These are phyloP conservation scores for Drosophila testacea DNA, from an alignment of 2,888 invertebrate genomes.

Conservation along the genomic window DNA sequence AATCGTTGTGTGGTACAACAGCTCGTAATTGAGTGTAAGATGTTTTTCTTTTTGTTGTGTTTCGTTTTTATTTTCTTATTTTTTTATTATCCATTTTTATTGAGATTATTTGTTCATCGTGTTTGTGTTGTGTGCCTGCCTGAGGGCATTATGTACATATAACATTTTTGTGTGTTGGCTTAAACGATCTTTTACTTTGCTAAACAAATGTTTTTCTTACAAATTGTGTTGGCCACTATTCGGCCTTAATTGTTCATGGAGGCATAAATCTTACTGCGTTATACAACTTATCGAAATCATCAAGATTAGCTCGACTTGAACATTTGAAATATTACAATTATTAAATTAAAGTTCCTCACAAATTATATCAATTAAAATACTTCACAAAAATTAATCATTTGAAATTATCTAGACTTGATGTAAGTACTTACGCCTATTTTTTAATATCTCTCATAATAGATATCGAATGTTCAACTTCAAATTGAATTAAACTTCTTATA, in stretches of 20 bases:
- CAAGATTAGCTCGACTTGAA: slow-evolving; percentile 13
- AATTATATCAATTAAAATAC: slow-evolving; percentile 13
- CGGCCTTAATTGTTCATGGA: slow-evolving; percentile 44
- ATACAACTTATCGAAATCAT: slow-evolving; percentile 6
- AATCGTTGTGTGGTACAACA: slow-evolving; percentile 44
- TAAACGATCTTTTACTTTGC: slow-evolving; percentile 73
- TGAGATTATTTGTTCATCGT: slow-evolving; percentile 62
- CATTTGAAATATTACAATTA: slow-evolving; percentile 25
- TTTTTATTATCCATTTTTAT: slow-evolving; percentile 47
- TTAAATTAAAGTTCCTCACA: slow-evolving; percentile 11
- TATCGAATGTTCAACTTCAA: slow-evolving; percentile 20
- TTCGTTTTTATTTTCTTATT: slow-evolving; percentile 30
- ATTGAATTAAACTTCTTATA: slow-evolving; percentile 5
- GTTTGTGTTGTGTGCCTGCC: slow-evolving; percentile 38
- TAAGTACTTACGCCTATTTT: slow-evolving; percentile 14
- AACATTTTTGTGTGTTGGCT: slow-evolving; percentile 61
- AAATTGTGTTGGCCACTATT: slow-evolving; percentile 42
- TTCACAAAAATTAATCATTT: slow-evolving; percentile 8
- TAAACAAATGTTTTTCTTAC: slow-evolving; percentile 57
- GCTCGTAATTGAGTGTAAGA: slow-evolving; percentile 55
- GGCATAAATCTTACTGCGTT: slow-evolving; percentile 39
- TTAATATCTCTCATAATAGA: slow-evolving; percentile 10
- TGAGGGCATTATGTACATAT: slow-evolving; percentile 59
- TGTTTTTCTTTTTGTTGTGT: slow-evolving; percentile 24
- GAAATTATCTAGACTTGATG: slow-evolving; percentile 29